Conservation (phyloP, 2,113 vertebrate genomes). For the Perognathus longimembris region DNA sequence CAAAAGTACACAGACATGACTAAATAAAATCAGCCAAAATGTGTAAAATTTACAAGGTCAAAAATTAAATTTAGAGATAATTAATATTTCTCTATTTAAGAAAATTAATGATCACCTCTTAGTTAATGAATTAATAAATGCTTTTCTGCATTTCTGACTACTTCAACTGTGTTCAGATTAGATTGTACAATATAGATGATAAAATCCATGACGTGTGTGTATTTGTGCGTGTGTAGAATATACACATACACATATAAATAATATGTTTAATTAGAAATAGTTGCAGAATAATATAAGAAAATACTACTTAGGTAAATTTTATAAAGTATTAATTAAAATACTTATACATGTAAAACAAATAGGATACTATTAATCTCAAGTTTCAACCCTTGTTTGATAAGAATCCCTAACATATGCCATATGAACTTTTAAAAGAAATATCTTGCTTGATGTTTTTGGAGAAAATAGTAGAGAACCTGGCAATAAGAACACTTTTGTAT, state of each 20-base stretch:
- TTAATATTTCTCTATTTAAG: no score
- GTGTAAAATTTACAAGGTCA: not conserved
- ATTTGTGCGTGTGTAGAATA: not conserved
- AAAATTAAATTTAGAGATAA: not conserved
- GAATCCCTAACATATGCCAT: not conserved
- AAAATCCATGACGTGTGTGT: not conserved
- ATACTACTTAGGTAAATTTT: not conserved
- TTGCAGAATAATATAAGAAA: not conserved
- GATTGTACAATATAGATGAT: not conserved
- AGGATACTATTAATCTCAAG: not conserved
- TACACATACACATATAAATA: not conserved
- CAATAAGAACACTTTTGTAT: no score
- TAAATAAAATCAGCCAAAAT: not conserved
- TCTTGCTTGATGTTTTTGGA: not conserved
- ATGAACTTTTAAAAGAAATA: not conserved
- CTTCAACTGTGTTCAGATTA: not conserved
- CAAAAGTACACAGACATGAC: no score
- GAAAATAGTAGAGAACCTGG: not conserved
- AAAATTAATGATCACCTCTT: not conserved
- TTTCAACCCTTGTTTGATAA: not conserved
- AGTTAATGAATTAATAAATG: not conserved
- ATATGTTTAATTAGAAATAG: not conserved
- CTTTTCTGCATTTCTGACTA: not conserved
- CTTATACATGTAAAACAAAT: not conserved
- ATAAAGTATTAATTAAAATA: not conserved